Conservation (phyloP, 2,113 vertebrate species). For the Oncorhynchus gorbuscha region DNA sequence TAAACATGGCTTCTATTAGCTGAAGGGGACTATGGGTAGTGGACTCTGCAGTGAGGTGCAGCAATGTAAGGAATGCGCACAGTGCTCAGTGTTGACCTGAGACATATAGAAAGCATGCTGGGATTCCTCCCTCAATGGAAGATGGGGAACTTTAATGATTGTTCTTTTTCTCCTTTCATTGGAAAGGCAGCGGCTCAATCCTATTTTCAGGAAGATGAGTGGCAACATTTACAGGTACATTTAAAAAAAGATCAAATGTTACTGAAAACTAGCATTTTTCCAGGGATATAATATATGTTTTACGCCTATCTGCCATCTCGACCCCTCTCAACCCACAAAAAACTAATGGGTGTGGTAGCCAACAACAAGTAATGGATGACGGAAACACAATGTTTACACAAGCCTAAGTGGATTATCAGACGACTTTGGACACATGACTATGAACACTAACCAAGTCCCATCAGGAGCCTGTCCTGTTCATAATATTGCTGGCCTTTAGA, state of each 20-base stretch:
- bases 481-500: background rate
- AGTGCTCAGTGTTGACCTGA: conserved; percentile 65
- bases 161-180: background rate
- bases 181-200: background rate
- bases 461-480: background rate
- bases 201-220: background rate
- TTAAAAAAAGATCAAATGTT: background rate
- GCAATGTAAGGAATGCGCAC: conserved; percentile 71
- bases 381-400: conserved; percentile 12
- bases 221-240: too few species aligned
- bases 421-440: background rate
- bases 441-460: background rate
- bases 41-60: conserved; percentile 70
- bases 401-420: background rate
- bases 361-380: background rate
- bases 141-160: background rate
- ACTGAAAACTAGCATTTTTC: background rate
- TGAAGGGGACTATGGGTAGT: conserved; percentile 61
- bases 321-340: background rate
- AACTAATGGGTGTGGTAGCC: background rate
- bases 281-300: background rate
- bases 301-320: background rate
- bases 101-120: conserved; percentile 67
- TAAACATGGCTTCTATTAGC: conserved; percentile 54
- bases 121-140: conserved; percentile 34